A percentile compares a stretch with the other conserved stretches of the same genome.
phyloP scores from a whole-genome alignment of 2,797 vertebrate genomes.

The Falco naumanni region DNA sequence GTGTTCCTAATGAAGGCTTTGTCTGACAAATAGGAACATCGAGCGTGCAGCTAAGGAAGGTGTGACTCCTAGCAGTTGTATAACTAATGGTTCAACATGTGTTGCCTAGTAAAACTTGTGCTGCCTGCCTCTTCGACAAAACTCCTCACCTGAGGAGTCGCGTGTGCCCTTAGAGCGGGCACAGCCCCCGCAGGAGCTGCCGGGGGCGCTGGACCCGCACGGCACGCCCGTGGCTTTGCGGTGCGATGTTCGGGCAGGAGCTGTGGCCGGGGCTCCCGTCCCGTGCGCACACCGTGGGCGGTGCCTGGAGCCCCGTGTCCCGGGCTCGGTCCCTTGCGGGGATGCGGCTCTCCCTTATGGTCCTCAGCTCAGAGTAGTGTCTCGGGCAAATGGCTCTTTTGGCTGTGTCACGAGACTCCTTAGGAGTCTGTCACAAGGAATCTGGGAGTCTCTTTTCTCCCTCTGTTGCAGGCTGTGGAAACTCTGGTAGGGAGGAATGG shows the following conservation, averaged over 20 bases:
- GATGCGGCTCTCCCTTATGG: background rate
- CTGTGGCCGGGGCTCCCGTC: rapidly evolving
- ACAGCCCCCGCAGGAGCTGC: background rate
- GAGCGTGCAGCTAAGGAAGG: background rate
- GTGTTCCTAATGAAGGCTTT: background rate
- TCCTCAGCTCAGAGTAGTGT: background rate
- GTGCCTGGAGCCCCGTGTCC: background rate
- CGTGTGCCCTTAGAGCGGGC: rapidly evolving
- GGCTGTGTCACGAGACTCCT: background rate
- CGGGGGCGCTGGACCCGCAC: background rate
- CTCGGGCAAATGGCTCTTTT: background rate
- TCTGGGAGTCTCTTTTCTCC: background rate
- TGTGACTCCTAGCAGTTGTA: background rate
- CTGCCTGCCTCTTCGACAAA: background rate
- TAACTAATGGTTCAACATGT: rapidly evolving
- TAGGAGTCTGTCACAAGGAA: background rate
- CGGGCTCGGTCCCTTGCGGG: background rate
- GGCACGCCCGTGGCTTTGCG: rapidly evolving
- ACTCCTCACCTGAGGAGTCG: background rate
- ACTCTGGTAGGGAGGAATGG: background rate
- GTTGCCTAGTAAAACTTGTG: rapidly evolving
- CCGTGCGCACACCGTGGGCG: rapidly evolving
- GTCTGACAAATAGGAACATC: background rate
- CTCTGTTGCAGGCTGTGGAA: background rate
- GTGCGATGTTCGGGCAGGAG: background rate